These are phyloP conservation scores for Pristis pectinata DNA, from an alignment of 2,797 vertebrate species.

Conservation along the genomic window DNA sequence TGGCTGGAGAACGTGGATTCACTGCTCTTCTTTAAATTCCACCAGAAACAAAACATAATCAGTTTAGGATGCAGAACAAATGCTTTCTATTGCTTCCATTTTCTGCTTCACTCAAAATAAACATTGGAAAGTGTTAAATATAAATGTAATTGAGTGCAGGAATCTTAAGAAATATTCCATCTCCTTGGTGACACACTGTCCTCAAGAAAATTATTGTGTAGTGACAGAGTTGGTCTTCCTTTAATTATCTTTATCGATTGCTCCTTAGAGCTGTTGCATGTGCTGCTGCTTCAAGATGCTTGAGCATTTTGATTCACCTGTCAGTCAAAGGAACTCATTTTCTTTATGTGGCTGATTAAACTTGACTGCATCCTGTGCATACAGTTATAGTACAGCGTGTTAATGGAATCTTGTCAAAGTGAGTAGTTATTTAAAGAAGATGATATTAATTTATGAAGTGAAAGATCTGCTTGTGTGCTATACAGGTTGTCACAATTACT, in stretches of 20 bases:
- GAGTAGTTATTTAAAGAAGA: not conserved
- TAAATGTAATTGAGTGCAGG: not conserved
- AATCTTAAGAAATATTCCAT: not conserved
- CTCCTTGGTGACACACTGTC: not conserved
- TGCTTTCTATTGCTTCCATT: no score
- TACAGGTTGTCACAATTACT: not conserved
- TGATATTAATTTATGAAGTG: not conserved
- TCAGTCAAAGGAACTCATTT: not conserved
- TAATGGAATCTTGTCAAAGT: slow-evolving; percentile 10
- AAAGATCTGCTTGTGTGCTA: not conserved
- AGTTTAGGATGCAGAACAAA: no score
- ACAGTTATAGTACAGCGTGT: not conserved
- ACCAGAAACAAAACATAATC: no score
- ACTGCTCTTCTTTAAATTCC: no score
- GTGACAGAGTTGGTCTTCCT: not conserved
- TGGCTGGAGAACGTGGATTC: no score
- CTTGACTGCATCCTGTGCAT: not conserved
- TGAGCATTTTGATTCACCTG: not conserved
- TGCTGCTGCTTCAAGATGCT: not conserved
- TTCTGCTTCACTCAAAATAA: not conserved
- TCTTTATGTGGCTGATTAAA: slow-evolving; percentile 3
- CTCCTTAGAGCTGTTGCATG: not conserved
- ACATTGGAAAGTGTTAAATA: not conserved
- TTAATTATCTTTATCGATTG: slow-evolving; percentile 2
- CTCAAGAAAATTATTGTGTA: not conserved